These are phyloP conservation scores for Alcedo atthis DNA, from an alignment of 2,797 vertebrate genomes.

Conservation along the genomic window DNA sequence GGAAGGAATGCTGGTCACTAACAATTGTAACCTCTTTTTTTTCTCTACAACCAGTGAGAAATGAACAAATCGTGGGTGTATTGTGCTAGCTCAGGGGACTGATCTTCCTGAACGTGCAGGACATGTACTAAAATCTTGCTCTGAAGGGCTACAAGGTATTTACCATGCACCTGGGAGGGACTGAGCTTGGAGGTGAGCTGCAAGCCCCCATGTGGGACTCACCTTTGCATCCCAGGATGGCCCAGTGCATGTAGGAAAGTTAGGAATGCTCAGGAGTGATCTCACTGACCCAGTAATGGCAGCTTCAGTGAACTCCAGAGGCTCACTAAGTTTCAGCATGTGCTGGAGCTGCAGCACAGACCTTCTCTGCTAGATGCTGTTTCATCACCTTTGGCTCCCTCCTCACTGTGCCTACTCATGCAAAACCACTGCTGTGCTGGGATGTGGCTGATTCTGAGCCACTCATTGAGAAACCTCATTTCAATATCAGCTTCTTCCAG, in stretches of 20 bases:
- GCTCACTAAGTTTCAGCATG: background rate
- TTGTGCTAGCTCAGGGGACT: background rate
- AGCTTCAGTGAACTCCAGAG: background rate
- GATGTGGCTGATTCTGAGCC: background rate
- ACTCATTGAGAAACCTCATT: background rate
- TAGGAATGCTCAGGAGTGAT: background rate
- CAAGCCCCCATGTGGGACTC: background rate
- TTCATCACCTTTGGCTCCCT: background rate
- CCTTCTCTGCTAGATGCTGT: background rate
- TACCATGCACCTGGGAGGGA: background rate
- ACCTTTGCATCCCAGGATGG: rapidly evolving
- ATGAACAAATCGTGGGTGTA: background rate
- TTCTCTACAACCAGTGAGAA: background rate
- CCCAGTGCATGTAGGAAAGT: background rate
- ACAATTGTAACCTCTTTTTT: constrained; percentile 16
- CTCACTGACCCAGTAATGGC: background rate
- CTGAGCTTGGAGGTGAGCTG: background rate
- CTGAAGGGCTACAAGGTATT: background rate
- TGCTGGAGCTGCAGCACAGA: background rate
- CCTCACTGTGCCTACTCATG: background rate
- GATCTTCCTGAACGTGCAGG: background rate
- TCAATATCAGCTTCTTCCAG: background rate
- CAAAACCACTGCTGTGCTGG: background rate
- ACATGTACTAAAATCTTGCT: background rate
- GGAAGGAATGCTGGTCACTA: constrained; percentile 52